A percentile compares a stretch with the other conserved stretches of the same genome.
phyloP scores from a whole-genome alignment of 2,888 invertebrate species.

The Pachymerium ferrugineum region DNA sequence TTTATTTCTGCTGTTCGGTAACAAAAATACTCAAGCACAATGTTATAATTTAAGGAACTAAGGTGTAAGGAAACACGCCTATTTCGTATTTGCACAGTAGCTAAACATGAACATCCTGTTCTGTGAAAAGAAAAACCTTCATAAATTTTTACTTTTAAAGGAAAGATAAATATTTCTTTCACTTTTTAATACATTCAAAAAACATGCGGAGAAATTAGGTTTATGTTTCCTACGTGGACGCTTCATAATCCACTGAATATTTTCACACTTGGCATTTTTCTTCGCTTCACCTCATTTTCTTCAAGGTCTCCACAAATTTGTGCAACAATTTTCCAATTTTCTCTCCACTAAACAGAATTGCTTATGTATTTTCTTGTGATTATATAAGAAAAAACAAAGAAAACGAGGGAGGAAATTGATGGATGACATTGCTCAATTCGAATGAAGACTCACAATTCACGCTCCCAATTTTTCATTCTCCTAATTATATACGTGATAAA shows the following conservation, averaged over 20 bases:
- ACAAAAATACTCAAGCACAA: not conserved
- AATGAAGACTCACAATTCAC: not conserved
- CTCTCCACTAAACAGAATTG: not conserved
- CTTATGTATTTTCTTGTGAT: not conserved
- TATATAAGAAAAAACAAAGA: not conserved
- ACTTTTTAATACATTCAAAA: too few relatives aligned
- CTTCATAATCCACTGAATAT: not conserved
- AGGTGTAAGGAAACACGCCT: constrained; percentile 6
- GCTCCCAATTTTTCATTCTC: not conserved
- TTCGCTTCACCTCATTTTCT: not conserved
- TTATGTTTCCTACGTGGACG: not conserved
- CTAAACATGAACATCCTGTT: not conserved
- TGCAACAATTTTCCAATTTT: not conserved
- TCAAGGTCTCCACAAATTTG: not conserved
- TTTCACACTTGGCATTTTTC: not conserved
- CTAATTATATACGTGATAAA: too few relatives aligned
- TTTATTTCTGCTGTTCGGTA: not conserved
- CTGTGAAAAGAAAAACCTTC: not conserved
- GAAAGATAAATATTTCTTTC: too few relatives aligned
- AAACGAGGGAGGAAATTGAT: not conserved
- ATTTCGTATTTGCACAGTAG: not conserved
- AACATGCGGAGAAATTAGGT: not conserved
- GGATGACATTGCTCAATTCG: not conserved
- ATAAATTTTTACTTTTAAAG: not conserved
- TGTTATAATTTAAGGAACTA: not conserved